Percentiles rank a stretch among this genome's conserved stretches.
Conservation (phyloP, 2,113 vertebrate species). For the Dunckerocampus dactyliophorus region DNA sequence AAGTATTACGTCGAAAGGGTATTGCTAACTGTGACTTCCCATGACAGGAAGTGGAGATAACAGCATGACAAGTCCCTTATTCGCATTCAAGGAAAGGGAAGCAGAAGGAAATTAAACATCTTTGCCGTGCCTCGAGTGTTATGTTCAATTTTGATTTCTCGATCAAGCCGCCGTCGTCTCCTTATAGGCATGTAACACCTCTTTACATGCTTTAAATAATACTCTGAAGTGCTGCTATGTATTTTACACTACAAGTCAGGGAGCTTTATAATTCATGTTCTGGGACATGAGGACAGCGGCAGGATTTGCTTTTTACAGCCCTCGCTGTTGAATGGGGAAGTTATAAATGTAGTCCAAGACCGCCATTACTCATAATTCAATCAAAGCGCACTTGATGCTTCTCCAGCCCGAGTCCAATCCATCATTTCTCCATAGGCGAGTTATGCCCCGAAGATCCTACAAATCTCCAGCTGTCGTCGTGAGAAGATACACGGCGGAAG, state of each 20-base stretch:
- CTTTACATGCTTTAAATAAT: background rate
- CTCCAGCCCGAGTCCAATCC: background rate
- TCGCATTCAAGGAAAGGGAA: background rate
- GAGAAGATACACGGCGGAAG: no score
- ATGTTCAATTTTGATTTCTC: no score
- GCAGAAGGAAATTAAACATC: background rate
- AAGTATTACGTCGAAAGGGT: background rate
- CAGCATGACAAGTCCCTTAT: background rate
- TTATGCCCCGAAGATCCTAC: background rate
- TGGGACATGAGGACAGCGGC: background rate
- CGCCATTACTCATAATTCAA: constrained; percentile 2
- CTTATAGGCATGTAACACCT: background rate
- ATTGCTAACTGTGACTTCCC: background rate
- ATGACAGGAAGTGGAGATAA: background rate
- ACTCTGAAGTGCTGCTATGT: background rate
- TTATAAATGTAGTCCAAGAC: background rate
- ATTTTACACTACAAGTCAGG: no score
- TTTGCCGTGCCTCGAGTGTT: no score
- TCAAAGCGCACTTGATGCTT: background rate
- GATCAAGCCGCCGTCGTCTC: no score
- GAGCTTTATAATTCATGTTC: background rate
- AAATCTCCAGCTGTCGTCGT: background rate
- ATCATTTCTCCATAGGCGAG: background rate
- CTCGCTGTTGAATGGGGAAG: no score
- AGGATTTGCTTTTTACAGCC: background rate